phyloP scores from a whole-genome alignment of 2,888 invertebrate genomes.

The Halictus ligatus region DNA sequence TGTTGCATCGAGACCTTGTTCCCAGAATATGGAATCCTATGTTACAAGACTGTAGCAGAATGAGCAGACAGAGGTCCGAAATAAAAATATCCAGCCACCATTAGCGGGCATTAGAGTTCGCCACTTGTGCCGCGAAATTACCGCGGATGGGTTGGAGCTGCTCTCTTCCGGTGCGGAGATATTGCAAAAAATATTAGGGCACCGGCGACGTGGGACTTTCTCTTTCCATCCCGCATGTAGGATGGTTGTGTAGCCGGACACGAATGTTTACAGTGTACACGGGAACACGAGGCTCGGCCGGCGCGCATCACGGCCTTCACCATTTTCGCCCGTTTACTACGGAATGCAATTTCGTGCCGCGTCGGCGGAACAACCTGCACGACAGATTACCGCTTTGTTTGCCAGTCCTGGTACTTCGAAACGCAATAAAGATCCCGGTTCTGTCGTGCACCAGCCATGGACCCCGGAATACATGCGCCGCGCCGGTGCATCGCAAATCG shows the following conservation, averaged over 20 bases:
- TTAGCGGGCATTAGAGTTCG: conserved; percentile 8
- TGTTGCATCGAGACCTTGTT: background rate
- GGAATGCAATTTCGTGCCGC: conserved; percentile 74
- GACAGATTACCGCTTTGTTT: conserved; percentile 75
- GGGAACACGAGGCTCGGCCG: conserved; percentile 18
- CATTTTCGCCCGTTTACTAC: conserved; percentile 74
- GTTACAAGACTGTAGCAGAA: background rate
- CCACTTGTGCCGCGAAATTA: conserved; percentile 9
- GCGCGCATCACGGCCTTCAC: conserved; percentile 35
- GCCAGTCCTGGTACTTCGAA: conserved; percentile 70
- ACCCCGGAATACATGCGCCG: conserved; percentile 26
- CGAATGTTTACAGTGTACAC: conserved; percentile 53
- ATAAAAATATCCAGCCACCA: background rate
- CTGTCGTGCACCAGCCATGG: conserved; percentile 17
- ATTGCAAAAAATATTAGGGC: conserved; percentile 36
- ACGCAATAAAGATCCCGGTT: conserved; percentile 72
- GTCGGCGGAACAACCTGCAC: conserved; percentile 64
- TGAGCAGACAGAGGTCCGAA: background rate
- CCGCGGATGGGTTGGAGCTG: background rate
- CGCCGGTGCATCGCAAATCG: conserved; percentile 42
- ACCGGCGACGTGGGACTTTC: background rate
- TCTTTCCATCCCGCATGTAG: background rate
- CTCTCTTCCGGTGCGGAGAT: background rate
- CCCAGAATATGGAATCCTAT: no score
- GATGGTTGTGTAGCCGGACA: conserved; percentile 30